A percentile compares a stretch with the other conserved stretches of the same genome.
Conservation (phyloP, 1,140 invertebrate genomes). For the Branchinecta lynchi region DNA sequence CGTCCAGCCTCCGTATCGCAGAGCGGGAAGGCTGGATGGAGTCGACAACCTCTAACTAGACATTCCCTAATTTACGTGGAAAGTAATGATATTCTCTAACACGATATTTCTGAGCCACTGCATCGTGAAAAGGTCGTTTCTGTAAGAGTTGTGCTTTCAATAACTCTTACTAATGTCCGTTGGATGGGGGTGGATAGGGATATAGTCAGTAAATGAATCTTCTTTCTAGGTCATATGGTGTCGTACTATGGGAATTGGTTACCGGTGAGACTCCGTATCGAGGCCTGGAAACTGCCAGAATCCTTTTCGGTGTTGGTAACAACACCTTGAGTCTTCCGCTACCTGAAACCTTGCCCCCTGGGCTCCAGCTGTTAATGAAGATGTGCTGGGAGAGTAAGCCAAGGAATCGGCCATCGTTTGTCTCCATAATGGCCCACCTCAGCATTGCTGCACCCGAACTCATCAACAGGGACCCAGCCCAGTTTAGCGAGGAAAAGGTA, state of each 20-base stretch:
- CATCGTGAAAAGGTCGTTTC: too few species aligned
- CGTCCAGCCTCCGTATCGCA: too few species aligned
- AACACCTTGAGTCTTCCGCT: constrained; percentile 78
- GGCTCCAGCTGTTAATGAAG: constrained; percentile 64
- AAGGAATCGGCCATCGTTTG: constrained; percentile 82
- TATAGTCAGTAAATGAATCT: not conserved
- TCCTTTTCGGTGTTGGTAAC: constrained; percentile 94
- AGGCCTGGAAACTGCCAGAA: constrained; percentile 87
- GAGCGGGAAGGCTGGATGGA: too few species aligned
- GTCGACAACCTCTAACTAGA: too few species aligned
- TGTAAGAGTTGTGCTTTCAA: too few species aligned
- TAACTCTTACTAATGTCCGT: too few species aligned
- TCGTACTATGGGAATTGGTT: constrained; percentile 91
- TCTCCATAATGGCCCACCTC: constrained; percentile 74
- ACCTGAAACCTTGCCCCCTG: constrained; percentile 68
- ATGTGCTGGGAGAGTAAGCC: constrained; percentile 86
- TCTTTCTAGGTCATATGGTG: constrained; percentile 64
- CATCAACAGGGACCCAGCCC: constrained; percentile 43
- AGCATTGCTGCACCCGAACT: constrained; percentile 69
- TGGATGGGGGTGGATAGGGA: too few species aligned
- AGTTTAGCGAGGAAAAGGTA: constrained; percentile 30
- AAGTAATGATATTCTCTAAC: too few species aligned
- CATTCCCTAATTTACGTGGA: too few species aligned
- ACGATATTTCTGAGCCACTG: too few species aligned
- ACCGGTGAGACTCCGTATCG: constrained; percentile 93